Evolutionary conservation across 2,888 invertebrate species (phyloP).

Genomic region (Agrotis clavis): DNA sequence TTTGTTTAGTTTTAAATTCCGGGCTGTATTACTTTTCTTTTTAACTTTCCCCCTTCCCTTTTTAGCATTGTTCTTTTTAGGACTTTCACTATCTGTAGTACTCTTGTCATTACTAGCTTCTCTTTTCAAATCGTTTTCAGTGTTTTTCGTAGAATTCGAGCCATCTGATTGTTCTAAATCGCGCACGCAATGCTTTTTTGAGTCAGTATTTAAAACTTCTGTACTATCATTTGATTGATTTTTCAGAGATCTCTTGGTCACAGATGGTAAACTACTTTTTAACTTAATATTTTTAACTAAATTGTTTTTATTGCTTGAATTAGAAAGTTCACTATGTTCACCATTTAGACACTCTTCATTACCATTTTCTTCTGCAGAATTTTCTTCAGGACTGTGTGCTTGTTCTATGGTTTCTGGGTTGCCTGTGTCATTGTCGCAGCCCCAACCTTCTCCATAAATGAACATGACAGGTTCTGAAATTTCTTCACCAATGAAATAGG

Average conservation of each 20-base stretch:
- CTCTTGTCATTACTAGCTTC: constrained; percentile 82
- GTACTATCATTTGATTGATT: constrained; percentile 83
- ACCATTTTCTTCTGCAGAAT: constrained; percentile 79
- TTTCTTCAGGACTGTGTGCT: constrained; percentile 73
- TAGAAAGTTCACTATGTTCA: constrained; percentile 77
- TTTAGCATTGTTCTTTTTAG: constrained; percentile 80
- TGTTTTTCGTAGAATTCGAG: constrained; percentile 76
- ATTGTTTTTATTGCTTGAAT: constrained; percentile 78
- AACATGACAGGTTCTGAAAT: constrained; percentile 94
- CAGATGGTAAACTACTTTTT: constrained; percentile 75
- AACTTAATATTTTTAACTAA: constrained; percentile 79
- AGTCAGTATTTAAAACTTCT: constrained; percentile 81
- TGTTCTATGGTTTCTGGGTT: constrained; percentile 89
- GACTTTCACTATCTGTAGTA: constrained; percentile 77
- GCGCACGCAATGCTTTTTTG: constrained; percentile 86
- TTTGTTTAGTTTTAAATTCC: constrained; percentile 77
- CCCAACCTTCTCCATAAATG: constrained; percentile 94
- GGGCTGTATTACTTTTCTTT: constrained; percentile 77
- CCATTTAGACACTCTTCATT: constrained; percentile 84
- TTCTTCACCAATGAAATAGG: constrained; percentile 92
- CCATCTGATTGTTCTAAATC: constrained; percentile 80
- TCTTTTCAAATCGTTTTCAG: constrained; percentile 75
- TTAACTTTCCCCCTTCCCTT: constrained; percentile 83
- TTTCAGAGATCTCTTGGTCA: constrained; percentile 83
- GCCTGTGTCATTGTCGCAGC: constrained; percentile 94